Evolutionary conservation across 2,797 vertebrate genomes (phyloP).

Genomic region (Vireo griseus): DNA sequence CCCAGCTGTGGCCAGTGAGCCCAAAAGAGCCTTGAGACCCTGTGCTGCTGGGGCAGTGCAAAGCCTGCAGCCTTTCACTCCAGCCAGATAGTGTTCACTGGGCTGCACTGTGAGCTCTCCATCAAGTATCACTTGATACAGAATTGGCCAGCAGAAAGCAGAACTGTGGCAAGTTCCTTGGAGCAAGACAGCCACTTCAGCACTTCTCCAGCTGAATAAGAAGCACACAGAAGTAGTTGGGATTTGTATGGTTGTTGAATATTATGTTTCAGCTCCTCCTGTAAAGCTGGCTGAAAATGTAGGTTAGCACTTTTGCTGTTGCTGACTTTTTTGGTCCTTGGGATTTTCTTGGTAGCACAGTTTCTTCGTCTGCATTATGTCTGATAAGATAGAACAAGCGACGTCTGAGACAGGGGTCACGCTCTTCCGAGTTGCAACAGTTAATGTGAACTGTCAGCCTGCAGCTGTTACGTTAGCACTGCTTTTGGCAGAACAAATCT

Average conservation of each 20-base stretch:
- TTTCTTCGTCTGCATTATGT: slow-evolving; percentile 34
- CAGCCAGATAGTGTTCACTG: not conserved
- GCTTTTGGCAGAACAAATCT: slow-evolving; percentile 53
- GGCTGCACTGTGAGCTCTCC: not conserved
- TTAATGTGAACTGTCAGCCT: slow-evolving; percentile 64
- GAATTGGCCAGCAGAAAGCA: not conserved
- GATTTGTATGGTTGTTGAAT: not conserved
- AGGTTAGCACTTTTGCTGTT: slow-evolving; percentile 14
- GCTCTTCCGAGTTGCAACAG: slow-evolving; percentile 6
- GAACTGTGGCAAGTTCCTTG: not conserved
- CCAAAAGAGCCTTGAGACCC: not conserved
- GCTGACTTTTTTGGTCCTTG: slow-evolving; percentile 42
- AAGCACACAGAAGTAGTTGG: not conserved
- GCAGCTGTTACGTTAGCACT: slow-evolving; percentile 53
- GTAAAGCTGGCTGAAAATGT: not conserved
- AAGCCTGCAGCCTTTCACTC: not conserved
- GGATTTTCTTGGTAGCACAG: slow-evolving; percentile 39
- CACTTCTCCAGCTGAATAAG: not conserved
- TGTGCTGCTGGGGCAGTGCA: not conserved
- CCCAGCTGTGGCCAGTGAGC: not conserved
- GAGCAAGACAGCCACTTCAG: not conserved
- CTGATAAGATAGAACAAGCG: slow-evolving; percentile 56
- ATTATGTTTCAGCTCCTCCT: not conserved
- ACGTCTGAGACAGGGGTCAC: slow-evolving; percentile 45
- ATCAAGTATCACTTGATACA: not conserved